Base-by-base conservation (phyloP, 2,888 invertebrate species). In the Caenorhabditis virilis region DNA sequence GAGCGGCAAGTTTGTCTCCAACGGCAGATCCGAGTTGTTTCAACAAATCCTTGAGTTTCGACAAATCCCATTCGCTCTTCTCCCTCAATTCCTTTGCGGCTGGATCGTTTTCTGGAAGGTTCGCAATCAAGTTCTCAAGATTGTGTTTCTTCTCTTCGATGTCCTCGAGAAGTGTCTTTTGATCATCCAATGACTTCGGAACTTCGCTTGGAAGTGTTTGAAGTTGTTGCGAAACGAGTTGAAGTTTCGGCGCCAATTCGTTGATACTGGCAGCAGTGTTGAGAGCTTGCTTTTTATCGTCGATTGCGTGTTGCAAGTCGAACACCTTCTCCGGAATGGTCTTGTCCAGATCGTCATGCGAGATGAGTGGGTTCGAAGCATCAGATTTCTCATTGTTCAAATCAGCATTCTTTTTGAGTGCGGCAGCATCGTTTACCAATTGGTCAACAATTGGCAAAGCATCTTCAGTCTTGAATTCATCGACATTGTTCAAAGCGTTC, bases 1-100 rank as follows among this genome's bases (percentile, higher is more conserved):
- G 61, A 39, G 71, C 67, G 35, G 68, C 67, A 16, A 68, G 48
- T 42, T 68, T 68, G 53, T 71, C 67, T n/a, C 67, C 71, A 48
- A 71, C 58, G 16, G 58, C 58, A 26, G 52, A 55, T 26, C 58
- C 61, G 20, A 71, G 53, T 30, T 55, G 39, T 36, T 55, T 57
- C 33, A 68, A 48, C 25, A 61, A 45, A 26, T 68, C 64, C 33
- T 71, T 64, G 27, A 71, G 52, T 22, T 47, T 47, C 11, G 67
- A 65, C 20, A 69, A 55, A 56, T 64, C 71, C 62, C 65, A 65
- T 46, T 51, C 48, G 39, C 61, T 64, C 57, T 60, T 62, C 30
- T 57, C 39, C 11, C 57, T 51, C 38, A 70, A 57, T 45, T 66
- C 63, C 20, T 63, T 51, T 22, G 52, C 56, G 38, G 54, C 62